Evolutionary conservation across 2,797 vertebrate species (phyloP).

Genomic region (Rousettus madagascariensis): DNA sequence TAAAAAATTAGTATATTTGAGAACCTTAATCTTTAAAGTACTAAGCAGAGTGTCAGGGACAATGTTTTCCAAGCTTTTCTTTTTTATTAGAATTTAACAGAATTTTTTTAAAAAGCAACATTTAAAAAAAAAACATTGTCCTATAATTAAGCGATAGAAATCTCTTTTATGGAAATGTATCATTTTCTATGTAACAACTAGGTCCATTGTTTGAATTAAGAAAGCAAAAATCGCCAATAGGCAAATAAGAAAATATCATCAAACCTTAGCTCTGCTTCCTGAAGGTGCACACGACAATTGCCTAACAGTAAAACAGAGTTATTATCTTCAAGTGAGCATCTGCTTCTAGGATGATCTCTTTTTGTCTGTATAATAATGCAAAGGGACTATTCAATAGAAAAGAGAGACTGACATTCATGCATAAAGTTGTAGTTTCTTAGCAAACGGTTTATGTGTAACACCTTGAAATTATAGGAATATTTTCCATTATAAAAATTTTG

Average conservation of each 20-base stretch:
- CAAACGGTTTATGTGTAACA: background rate
- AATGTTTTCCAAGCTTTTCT: background rate
- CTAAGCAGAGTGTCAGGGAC: background rate
- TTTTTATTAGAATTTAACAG: background rate
- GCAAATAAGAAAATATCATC: background rate
- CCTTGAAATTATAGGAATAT: background rate
- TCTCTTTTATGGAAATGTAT: background rate
- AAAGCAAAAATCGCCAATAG: background rate
- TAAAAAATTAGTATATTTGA: constrained; percentile 10
- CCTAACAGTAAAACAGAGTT: background rate
- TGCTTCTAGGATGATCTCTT: background rate
- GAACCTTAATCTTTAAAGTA: background rate
- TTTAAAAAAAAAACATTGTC: background rate
- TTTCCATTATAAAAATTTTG: background rate
- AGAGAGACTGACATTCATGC: background rate
- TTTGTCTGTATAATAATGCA: background rate
- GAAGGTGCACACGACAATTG: background rate
- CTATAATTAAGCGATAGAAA: background rate
- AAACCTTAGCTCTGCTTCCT: background rate
- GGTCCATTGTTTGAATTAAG: background rate
- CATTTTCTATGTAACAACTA: background rate
- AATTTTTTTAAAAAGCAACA: background rate
- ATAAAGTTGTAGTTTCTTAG: background rate
- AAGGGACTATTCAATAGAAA: background rate
- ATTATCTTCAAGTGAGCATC: background rate